A percentile compares a stretch with the other conserved stretches of the same genome.
These are phyloP conservation scores for Dryobotodes eremita DNA, from an alignment of 2,888 invertebrate species.

Conservation along the genomic window DNA sequence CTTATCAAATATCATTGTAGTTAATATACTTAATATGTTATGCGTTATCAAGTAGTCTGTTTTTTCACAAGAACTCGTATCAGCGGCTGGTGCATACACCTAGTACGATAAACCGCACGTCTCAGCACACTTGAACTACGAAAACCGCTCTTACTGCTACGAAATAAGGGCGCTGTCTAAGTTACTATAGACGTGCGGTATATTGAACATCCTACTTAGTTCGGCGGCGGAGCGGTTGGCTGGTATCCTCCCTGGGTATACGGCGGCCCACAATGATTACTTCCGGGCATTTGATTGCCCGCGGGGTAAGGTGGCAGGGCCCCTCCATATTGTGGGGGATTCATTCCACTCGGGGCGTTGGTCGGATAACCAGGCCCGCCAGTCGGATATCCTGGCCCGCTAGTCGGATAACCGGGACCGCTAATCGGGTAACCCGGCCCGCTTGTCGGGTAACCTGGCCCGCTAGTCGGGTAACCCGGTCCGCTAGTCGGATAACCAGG, in stretches of 20 bases:
- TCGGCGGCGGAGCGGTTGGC: conserved; percentile 56
- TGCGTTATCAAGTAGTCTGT: conserved; percentile 23
- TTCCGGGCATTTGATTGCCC: conserved; percentile 18
- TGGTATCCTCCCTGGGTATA: conserved; percentile 19
- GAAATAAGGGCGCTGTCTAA: background rate
- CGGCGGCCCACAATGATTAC: conserved; percentile 11
- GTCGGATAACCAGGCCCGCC: conserved; percentile 23
- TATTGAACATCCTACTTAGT: conserved; percentile 10
- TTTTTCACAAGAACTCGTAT: conserved; percentile 4
- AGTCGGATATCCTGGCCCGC: conserved; percentile 17
- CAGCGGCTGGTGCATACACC: background rate
- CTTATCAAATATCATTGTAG: conserved; percentile 14
- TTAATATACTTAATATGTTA: background rate
- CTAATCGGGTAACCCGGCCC: conserved; percentile 14
- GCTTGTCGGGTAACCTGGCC: background rate
- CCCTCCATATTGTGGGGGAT: conserved; percentile 18
- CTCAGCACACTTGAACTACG: background rate
- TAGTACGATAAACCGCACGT: background rate
- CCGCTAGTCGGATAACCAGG: conserved; percentile 10
- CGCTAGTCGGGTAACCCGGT: background rate
- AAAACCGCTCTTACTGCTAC: background rate
- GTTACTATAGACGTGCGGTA: background rate
- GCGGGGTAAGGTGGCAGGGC: conserved; percentile 22
- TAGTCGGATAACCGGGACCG: conserved; percentile 14
- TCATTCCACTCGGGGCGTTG: background rate